Evolutionary conservation across 2,113 vertebrate species (phyloP).

Genomic region (Cyprinodon variegatus): DNA sequence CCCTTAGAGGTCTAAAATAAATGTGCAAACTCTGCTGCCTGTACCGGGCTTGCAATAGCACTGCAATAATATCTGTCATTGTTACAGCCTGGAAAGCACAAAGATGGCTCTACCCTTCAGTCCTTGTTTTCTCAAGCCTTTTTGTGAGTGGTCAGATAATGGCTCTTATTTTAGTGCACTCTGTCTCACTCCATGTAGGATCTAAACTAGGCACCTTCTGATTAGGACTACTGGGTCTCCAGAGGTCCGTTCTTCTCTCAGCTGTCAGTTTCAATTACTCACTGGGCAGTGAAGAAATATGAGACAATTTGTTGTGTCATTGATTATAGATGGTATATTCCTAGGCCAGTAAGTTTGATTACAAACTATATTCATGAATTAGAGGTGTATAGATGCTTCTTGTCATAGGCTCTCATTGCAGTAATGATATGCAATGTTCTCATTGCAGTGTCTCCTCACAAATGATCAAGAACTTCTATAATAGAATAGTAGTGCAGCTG

Average conservation of each 20-base stretch:
- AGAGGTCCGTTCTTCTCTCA: conserved; percentile 42
- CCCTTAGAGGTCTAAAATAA: conserved; percentile 37
- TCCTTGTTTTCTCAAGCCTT: conserved; percentile 37
- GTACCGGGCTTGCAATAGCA: conserved; percentile 19
- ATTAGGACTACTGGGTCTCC: conserved; percentile 43
- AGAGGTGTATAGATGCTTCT: background rate
- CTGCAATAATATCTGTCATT: conserved; percentile 33
- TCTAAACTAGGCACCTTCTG: conserved; percentile 48
- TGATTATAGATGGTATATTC: conserved; percentile 31
- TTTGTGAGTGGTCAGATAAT: conserved; percentile 39
- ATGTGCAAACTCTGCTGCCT: conserved; percentile 13
- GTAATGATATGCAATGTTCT: background rate
- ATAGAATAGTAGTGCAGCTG: too few relatives aligned
- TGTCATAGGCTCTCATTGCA: background rate
- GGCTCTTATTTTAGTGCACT: conserved; percentile 39
- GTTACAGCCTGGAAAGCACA: conserved; percentile 25
- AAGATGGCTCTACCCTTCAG: conserved; percentile 24
- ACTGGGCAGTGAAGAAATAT: conserved; percentile 17
- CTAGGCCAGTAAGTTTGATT: conserved; percentile 6
- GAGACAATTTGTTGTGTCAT: conserved; percentile 22
- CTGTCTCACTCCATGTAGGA: conserved; percentile 34
- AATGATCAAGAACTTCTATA: too few relatives aligned
- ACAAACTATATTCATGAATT: background rate
- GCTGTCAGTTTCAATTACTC: conserved; percentile 46
- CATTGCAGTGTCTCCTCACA: too few relatives aligned